Evolutionary conservation across 2,888 invertebrate genomes (phyloP).

Genomic region (Ochlodes sylvanus): DNA sequence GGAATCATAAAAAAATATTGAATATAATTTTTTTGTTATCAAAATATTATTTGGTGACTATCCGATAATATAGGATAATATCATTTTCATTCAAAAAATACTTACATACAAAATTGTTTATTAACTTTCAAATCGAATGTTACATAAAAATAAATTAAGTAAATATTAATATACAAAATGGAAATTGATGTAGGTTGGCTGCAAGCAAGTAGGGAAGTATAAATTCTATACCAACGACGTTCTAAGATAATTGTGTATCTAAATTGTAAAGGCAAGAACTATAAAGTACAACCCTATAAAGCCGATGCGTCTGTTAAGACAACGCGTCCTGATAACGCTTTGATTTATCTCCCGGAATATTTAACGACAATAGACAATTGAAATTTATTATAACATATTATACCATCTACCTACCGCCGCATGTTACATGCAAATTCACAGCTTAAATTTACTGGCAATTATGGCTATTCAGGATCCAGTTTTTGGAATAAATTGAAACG

Average conservation of each 20-base stretch:
- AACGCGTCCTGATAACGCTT: conserved; percentile 74
- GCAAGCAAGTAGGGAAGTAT: background rate
- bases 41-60: too few relatives aligned
- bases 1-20: too few relatives aligned
- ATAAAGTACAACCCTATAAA: conserved; percentile 19
- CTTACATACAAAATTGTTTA: too few relatives aligned
- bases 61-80: too few relatives aligned
- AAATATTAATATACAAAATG: too few relatives aligned
- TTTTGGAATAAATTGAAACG: background rate
- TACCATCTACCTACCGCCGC: conserved; percentile 69
- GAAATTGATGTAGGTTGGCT: too few relatives aligned
- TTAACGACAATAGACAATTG: conserved; percentile 82
- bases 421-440: conserved; percentile 77
- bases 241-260: background rate
- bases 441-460: conserved; percentile 64
- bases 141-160: too few relatives aligned
- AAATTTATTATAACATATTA: conserved; percentile 77
- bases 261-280: background rate
- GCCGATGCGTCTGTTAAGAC: conserved; percentile 73
- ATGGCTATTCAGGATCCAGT: background rate
- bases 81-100: too few relatives aligned
- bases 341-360: conserved; percentile 81
- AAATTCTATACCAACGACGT: background rate
- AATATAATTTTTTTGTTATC: too few relatives aligned
- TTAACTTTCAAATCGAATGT: too few relatives aligned